Base-by-base conservation (phyloP, 2,888 invertebrate genomes). In the Drosophila percnosoma region DNA sequence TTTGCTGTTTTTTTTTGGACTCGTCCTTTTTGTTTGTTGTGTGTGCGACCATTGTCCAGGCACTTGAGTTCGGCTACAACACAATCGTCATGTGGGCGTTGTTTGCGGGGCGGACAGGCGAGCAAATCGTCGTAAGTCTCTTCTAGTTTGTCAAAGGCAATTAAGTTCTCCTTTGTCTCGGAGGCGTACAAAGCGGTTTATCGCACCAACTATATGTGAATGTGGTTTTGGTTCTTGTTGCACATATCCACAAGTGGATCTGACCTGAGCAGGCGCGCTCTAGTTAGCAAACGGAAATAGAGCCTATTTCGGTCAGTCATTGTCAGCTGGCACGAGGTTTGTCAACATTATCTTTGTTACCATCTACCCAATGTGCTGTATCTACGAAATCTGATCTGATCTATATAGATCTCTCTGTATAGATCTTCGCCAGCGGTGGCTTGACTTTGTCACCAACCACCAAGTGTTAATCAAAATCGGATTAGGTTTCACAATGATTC, bases 141-240 rank as follows among this genome's bases (percentile, higher is more conserved):
- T 54, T 55, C 61, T 42, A 73, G 71, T 75, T 79, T 86, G 86
- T 86, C 86, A 89, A 89, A 83, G 81, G 71, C 82, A 87, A 87
- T 89, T 89, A 87, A 74, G 83, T 61, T 70, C 33, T 36, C 48
- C 42, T 70, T 78, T 73, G 76, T 79, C 31, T 60, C 54, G 60
- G 55, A 72, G 85, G 84, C 80, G 85, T 84, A 74, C 75, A 75
- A 86, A 86, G 75, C 83, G 74, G 75, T 68, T 87, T 64, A 66
- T 55, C 40, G 40, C n/a, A 21, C 29, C 34, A 53, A 45, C 24
- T 33, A 24, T 7, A 36, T 58, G 15, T 49, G 59, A 21, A 31
- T 64, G 55, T 48, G 42, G 48, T 40, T 52, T 29, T 57, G 27
- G 54, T n/a, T 31, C 1, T 48, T 42, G 29, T 40, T 29, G 38